Base-by-base conservation (phyloP, 2,888 invertebrate genomes). In the Drosophila paramelanica region DNA sequence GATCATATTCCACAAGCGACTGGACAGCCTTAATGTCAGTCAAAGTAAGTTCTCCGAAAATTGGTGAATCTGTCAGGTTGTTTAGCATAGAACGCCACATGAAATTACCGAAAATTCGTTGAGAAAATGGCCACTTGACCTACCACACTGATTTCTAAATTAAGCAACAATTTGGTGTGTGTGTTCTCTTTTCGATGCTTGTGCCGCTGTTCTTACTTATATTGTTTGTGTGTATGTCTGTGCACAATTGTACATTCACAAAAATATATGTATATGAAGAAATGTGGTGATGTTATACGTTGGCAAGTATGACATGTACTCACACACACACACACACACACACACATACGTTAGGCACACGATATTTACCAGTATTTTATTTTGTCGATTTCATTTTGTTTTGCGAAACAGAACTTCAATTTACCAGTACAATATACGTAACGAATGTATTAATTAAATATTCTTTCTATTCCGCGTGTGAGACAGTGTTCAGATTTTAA, bases 121-220 rank as follows among this genome's bases (percentile, higher is more conserved):
- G 79, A 62, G 83, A 76, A 82, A 78, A 79, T 85, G 80, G 73
- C 77, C 83, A 83, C 86, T 86, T 85, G 88, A 87, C 87, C 87
- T 87, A 86, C 88, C 87, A 71, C 88, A 88, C 77, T 77, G 42
- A 79, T 83, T 76, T 86, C 81, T 83, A 77, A 83, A 86, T 88
- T 85, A 83, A 78, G 79, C 81, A 69, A 72, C 60, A 65, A 75
- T 60, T 67, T 77, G 68, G 47, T 72, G 65, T 72, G 65, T 76
- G 60, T 59, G 65, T 73, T 67, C 46, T 66, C 61, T 65, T 38
- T 57, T 59, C 42, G 58, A 39, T 46, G 60, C 58, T 55, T 57
- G 20, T 45, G 46, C 51, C 41, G 38, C 46, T 60, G 20, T 52
- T 55, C 8, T 45, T 20, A 25, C 55, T 46, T 43, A 25, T 41